Conservation (phyloP, 2,888 invertebrate species). For the Clanis bilineata region DNA sequence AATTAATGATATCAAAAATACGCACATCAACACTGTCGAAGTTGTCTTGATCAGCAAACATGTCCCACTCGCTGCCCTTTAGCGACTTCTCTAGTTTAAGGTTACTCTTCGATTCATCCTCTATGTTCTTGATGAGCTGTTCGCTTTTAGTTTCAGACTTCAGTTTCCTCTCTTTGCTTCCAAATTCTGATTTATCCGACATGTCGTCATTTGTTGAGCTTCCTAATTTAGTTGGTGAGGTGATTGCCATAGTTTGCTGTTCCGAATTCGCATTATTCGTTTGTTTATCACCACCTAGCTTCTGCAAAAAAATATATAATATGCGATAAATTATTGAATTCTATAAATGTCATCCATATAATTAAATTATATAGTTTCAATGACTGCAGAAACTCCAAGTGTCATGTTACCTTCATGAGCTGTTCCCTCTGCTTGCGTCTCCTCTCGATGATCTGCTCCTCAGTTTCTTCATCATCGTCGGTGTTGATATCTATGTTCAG, state of each 20-base stretch:
- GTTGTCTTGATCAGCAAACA: constrained; percentile 96
- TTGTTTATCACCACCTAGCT: constrained; percentile 22
- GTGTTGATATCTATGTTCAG: constrained; percentile 89
- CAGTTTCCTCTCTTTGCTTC: constrained; percentile 17
- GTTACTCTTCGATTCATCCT: constrained; percentile 41
- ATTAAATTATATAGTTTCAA: neutral
- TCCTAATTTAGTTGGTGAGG: neutral
- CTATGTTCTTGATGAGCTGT: constrained; percentile 26
- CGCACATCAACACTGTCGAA: constrained; percentile 76
- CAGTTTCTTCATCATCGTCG: constrained; percentile 93
- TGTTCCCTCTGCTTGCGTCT: constrained; percentile 94
- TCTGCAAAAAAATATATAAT: constrained; percentile 22
- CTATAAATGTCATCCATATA: too few species aligned
- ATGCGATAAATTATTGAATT: too few species aligned
- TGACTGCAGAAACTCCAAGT: too few species aligned
- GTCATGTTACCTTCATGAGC: constrained; percentile 87
- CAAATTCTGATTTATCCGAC: neutral
- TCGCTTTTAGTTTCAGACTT: constrained; percentile 21
- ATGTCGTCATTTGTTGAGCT: neutral
- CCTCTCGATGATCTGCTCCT: constrained; percentile 95
- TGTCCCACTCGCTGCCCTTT: constrained; percentile 87
- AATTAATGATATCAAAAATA: constrained; percentile 22
- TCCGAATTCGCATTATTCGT: neutral
- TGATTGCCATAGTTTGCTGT: neutral
- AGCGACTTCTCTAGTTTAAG: constrained; percentile 56